These are phyloP conservation scores for Caloenas nicobarica DNA, from an alignment of 2,113 vertebrate genomes.

Conservation along the genomic window DNA sequence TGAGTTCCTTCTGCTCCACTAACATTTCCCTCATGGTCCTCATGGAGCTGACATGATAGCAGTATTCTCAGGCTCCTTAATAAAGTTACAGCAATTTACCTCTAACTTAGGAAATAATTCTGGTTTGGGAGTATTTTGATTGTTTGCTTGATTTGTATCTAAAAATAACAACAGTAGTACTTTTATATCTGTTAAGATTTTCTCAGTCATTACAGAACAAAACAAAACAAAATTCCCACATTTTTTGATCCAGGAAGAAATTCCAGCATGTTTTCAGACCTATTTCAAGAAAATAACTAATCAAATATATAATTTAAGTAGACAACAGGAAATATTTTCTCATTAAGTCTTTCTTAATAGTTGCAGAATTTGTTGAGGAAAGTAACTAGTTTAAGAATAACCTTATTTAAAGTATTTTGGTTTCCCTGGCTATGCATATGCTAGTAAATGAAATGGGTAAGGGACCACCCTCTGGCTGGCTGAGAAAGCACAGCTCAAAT, in stretches of 20 bases:
- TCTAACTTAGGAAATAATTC: not conserved
- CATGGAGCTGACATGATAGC: not conserved
- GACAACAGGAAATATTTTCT: not conserved
- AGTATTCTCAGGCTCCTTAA: not conserved
- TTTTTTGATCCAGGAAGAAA: not conserved
- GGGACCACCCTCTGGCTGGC: not conserved
- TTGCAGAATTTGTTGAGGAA: not conserved
- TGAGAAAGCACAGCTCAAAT: not conserved
- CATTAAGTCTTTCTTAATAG: not conserved
- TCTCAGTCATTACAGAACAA: not conserved
- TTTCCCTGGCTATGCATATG: not conserved
- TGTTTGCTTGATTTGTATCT: not conserved
- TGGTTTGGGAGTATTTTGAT: not conserved
- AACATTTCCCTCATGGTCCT: not conserved
- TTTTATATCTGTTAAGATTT: not conserved
- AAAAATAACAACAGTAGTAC: not conserved
- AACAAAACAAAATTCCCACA: not conserved
- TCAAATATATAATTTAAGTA: not conserved
- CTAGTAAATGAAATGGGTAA: not conserved
- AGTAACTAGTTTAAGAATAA: not conserved
- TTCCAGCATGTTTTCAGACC: not conserved
- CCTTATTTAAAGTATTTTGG: rapidly evolving
- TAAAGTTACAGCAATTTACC: not conserved
- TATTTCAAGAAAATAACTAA: not conserved
- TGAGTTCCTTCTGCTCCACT: not conserved